These are phyloP conservation scores for Drosophila eohydei DNA, from an alignment of 2,888 invertebrate genomes.

Conservation along the genomic window DNA sequence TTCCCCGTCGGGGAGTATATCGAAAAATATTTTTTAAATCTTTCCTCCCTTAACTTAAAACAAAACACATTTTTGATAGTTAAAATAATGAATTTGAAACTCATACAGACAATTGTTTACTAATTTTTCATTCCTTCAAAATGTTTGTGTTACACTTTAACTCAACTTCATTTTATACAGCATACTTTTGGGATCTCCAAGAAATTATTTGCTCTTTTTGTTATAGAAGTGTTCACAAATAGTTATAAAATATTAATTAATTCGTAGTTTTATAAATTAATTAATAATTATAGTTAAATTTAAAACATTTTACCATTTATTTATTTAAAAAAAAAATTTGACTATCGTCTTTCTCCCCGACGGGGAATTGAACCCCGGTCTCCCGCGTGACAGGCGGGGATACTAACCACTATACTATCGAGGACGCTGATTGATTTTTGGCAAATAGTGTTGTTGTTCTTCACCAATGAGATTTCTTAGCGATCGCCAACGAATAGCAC, in stretches of 20 bases:
- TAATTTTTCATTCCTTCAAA: neutral
- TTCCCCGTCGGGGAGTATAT: constrained; percentile 62
- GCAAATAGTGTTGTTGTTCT: neutral
- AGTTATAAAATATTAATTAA: no score
- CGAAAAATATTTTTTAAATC: neutral
- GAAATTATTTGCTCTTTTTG: neutral
- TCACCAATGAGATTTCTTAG: neutral
- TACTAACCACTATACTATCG: constrained; percentile 72
- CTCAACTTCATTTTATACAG: neutral
- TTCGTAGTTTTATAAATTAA: no score
- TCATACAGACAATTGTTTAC: neutral
- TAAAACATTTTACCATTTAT: no score
- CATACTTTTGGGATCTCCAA: constrained; percentile 4
- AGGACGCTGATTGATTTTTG: constrained; percentile 6
- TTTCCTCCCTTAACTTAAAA: neutral
- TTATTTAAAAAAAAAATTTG: neutral
- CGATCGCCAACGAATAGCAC: neutral
- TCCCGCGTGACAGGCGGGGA: constrained; percentile 69
- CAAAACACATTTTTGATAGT: neutral
- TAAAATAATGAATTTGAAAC: neutral
- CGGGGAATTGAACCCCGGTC: constrained; percentile 66
- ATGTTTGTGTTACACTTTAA: neutral
- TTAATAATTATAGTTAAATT: neutral
- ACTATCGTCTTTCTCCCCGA: constrained; percentile 40
- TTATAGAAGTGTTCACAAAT: no score